These are phyloP conservation scores for Mactromeris polynyma DNA, from an alignment of 2,888 invertebrate genomes.

Conservation along the genomic window DNA sequence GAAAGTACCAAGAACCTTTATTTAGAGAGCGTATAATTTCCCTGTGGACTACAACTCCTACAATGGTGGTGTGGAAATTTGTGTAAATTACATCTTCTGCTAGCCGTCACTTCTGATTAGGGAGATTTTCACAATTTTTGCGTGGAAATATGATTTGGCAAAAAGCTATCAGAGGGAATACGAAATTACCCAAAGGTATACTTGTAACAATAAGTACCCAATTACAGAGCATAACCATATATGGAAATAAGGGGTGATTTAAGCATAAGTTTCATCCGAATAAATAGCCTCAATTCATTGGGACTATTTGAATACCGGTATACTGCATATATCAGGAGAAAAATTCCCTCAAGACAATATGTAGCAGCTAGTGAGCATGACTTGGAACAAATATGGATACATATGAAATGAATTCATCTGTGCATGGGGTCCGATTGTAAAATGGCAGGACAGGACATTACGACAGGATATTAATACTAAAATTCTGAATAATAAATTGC, in stretches of 20 bases:
- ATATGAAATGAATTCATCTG: not conserved
- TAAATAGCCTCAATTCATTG: conserved; percentile 5
- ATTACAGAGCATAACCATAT: not conserved
- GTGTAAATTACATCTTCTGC: conserved; percentile 33
- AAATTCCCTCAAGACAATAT: not conserved
- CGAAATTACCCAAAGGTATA: conserved; percentile 5
- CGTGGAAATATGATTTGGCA: conserved; percentile 29
- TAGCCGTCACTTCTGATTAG: conserved; percentile 19
- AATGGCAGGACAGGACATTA: not conserved
- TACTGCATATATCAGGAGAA: not conserved
- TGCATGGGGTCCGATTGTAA: not conserved
- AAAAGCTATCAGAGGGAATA: not conserved
- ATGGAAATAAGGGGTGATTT: not conserved
- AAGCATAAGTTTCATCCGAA: not conserved
- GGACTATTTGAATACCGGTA: conserved; percentile 12
- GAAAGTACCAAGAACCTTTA: not conserved
- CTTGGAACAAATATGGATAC: not conserved
- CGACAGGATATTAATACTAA: not conserved
- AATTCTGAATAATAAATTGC: not conserved
- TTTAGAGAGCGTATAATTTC: not conserved
- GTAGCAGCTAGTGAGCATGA: not conserved
- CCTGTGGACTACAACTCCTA: not conserved
- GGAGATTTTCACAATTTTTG: conserved; percentile 30
- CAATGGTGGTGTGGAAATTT: not conserved
- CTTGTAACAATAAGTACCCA: not conserved